Conservation (phyloP, 2,797 vertebrate genomes). For the Cossypha dichroa region DNA sequence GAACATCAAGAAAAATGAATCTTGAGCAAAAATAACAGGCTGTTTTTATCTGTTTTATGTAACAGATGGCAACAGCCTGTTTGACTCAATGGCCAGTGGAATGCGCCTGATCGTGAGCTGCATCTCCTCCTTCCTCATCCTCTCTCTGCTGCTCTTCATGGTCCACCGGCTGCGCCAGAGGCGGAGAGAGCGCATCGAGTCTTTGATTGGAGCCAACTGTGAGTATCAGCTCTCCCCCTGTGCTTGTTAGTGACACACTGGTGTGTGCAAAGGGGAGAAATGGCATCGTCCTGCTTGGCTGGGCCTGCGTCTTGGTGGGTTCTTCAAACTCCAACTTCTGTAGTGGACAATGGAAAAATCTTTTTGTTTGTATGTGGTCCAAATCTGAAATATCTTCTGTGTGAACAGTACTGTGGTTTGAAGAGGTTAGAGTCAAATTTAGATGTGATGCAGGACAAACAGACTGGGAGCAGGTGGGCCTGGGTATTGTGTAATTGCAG, state of each 20-base stretch:
- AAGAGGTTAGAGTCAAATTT: background rate
- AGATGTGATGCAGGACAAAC: background rate
- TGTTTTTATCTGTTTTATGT: background rate
- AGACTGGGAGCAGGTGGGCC: background rate
- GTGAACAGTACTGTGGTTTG: background rate
- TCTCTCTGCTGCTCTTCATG: constrained; percentile 98
- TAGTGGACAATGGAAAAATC: background rate
- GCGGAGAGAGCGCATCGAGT: constrained; percentile 93
- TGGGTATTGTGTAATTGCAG: background rate
- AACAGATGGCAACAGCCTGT: constrained; percentile 92
- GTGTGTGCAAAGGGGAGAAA: background rate
- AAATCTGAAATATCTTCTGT: background rate
- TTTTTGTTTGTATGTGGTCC: background rate
- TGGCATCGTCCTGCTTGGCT: background rate
- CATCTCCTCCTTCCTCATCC: constrained; percentile 98
- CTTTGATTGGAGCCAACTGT: constrained; percentile 95
- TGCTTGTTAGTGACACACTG: fast-evolving
- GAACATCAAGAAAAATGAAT: background rate
- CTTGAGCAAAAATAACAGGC: background rate
- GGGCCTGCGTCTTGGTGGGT: background rate
- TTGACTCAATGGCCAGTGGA: constrained; percentile 97
- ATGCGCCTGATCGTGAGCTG: constrained; percentile 98
- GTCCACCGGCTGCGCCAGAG: constrained; percentile 94
- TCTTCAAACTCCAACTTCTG: background rate
- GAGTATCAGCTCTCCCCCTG: constrained; percentile 50